Conservation (phyloP, 2,113 vertebrate species). For the Catharus bicknelli region DNA sequence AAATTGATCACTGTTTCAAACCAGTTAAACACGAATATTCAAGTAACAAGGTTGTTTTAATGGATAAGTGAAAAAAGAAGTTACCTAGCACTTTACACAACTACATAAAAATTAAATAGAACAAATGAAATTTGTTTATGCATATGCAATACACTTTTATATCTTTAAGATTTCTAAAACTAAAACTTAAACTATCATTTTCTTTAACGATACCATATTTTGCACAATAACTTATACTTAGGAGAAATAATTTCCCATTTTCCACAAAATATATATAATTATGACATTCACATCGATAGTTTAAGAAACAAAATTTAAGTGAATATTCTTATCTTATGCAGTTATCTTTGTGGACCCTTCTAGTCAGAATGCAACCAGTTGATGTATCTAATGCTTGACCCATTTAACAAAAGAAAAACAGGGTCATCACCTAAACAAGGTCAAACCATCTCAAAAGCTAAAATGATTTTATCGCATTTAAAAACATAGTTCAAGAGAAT, state of each 20-base stretch:
- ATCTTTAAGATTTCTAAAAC: constrained; percentile 79
- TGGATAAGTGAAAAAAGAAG: constrained; percentile 61
- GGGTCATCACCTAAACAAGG: constrained; percentile 61
- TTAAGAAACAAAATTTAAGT: constrained; percentile 76
- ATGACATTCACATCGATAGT: constrained; percentile 84
- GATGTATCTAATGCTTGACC: constrained; percentile 62
- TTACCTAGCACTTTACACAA: constrained; percentile 75
- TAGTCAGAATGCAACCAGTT: constrained; percentile 60
- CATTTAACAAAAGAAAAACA: constrained; percentile 12
- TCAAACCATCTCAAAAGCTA: constrained; percentile 63
- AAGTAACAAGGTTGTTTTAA: constrained; percentile 78
- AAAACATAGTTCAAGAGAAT: constrained; percentile 53
- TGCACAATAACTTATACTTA: constrained; percentile 85
- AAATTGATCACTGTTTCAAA: constrained; percentile 62
- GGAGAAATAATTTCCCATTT: constrained; percentile 75
- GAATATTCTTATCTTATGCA: constrained; percentile 66
- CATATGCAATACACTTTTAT: constrained; percentile 77
- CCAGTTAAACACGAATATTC: constrained; percentile 76
- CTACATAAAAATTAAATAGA: constrained; percentile 83
- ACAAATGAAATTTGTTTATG: constrained; percentile 77
- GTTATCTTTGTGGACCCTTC: constrained; percentile 66
- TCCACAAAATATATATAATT: constrained; percentile 83
- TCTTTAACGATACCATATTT: constrained; percentile 75
- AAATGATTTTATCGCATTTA: constrained; percentile 59
- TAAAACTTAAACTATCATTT: constrained; percentile 80